Evolutionary conservation across 2,797 vertebrate species (phyloP), one percentile per base, ranked within the genome.

Genomic region (Rallus crepitans): DNA sequence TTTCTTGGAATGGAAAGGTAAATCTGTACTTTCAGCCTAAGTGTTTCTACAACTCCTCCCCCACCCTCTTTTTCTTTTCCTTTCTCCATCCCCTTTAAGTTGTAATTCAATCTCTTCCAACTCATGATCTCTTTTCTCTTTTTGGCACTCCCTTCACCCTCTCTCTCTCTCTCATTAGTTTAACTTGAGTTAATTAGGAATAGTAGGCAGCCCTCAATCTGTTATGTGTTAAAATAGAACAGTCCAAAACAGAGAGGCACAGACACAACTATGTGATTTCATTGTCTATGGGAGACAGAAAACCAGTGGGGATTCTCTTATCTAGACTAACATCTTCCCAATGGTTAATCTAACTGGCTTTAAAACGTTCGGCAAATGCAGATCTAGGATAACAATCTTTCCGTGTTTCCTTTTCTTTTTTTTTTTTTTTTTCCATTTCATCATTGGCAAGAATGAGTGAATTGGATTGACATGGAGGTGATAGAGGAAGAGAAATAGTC

Each of bases 241-340:
- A 98, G 97, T 95, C 96, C 97, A 96, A 98, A 98, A 98, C 96
- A 97, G 94, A 98, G 91, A 96, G 88, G 66, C 94, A 95, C 97
- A 98, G 98, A 98, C 98, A 94, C 92, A 98, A 97, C 98, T 98
- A 98, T 97, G 94, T 97, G 96, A 97, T 98, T 97, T 97, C 97
- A 98, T 98, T 99, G 98, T 99, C 97, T 98, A 84, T 55, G 93
- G 97, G 98, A 98, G 98, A 98, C 98, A 98, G 98, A 95, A 97
- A 98, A 97, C 87, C 98, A 98, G 98, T 98, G 97, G 98, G 98
- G 97, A 96, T 97, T 97, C 97, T 83, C 94, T 98, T 98, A 98
- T 98, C 98, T 98, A 97, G 98, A 97, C 96, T 98, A 98, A 97
- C 97, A 98, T 98, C 98, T 98, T 98, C 98, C 94, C 97, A 98